A percentile compares a stretch with the other conserved stretches of the same genome.
These are phyloP conservation scores for Cynopterus brachyotis DNA, from an alignment of 2,113 vertebrate species.

Conservation along the genomic window DNA sequence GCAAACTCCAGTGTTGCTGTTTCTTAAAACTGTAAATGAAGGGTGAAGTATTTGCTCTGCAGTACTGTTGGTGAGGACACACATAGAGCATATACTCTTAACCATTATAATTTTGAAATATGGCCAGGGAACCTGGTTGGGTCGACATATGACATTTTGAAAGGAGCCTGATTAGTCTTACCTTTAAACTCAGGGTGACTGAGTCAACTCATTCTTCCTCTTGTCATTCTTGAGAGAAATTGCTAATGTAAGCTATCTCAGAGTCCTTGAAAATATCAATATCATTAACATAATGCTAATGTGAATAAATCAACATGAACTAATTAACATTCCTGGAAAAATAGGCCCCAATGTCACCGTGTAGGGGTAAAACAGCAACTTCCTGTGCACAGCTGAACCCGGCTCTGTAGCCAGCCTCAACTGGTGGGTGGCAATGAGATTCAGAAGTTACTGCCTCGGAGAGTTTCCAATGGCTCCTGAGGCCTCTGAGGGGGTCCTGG, in stretches of 20 bases:
- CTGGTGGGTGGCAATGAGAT: neutral
- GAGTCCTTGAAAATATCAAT: conserved; percentile 58
- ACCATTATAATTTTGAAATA: neutral
- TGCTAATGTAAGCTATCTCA: conserved; percentile 24
- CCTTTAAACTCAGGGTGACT: neutral
- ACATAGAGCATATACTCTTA: neutral
- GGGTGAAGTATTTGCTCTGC: neutral
- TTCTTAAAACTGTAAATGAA: neutral
- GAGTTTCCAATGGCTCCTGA: neutral
- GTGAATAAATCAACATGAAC: conserved; percentile 2
- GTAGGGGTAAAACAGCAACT: neutral
- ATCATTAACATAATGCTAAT: conserved; percentile 70
- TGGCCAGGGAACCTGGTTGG: neutral
- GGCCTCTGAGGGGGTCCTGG: neutral
- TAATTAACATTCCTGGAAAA: conserved; percentile 57
- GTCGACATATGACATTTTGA: conserved; percentile 4
- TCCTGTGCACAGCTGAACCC: neutral
- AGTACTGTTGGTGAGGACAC: neutral
- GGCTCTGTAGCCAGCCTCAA: neutral
- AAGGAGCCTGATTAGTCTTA: neutral
- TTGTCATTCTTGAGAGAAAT: conserved; percentile 52
- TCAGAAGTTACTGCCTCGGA: neutral
- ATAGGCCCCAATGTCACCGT: conserved; percentile 49
- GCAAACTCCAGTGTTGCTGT: neutral
- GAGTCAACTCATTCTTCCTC: conserved; percentile 30